A percentile compares a stretch with the other conserved stretches of the same genome.
Conservation (phyloP, 2,113 vertebrate species). For the Synodontis membranacea region DNA sequence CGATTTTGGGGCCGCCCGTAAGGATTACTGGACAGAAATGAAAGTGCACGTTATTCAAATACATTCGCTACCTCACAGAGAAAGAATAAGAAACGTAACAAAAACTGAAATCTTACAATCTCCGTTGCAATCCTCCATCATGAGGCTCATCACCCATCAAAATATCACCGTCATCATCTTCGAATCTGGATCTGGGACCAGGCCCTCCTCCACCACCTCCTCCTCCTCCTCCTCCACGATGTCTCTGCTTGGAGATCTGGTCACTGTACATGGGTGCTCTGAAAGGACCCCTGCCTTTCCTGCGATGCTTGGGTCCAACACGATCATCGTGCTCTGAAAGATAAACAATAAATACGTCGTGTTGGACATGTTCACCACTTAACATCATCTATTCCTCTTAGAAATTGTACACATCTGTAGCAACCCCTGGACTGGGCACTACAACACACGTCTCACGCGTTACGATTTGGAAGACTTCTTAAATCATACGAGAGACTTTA, state of each 20-base stretch:
- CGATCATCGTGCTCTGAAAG: constrained; percentile 58
- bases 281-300: constrained; percentile 58
- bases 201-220: constrained; percentile 38
- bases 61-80: no score
- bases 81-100: not conserved
- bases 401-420: not conserved
- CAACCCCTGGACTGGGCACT: not conserved
- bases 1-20: constrained; percentile 54
- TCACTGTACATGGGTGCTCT: constrained; percentile 56
- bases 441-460: not conserved
- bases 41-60: not conserved
- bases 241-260: constrained; percentile 42
- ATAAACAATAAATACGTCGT: not conserved
- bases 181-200: constrained; percentile 50
- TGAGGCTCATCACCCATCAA: constrained; percentile 50
- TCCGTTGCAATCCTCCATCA: constrained; percentile 44
- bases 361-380: not conserved
- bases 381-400: not conserved
- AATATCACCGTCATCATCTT: constrained; percentile 57
- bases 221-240: constrained; percentile 48
- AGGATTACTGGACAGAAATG: constrained; percentile 45
- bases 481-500: no score
- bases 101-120: constrained; percentile 48
- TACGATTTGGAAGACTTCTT: not conserved
- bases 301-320: constrained; percentile 49